Evolutionary conservation across 2,797 vertebrate species (phyloP).

Genomic region (Mionectes olivaceus): DNA sequence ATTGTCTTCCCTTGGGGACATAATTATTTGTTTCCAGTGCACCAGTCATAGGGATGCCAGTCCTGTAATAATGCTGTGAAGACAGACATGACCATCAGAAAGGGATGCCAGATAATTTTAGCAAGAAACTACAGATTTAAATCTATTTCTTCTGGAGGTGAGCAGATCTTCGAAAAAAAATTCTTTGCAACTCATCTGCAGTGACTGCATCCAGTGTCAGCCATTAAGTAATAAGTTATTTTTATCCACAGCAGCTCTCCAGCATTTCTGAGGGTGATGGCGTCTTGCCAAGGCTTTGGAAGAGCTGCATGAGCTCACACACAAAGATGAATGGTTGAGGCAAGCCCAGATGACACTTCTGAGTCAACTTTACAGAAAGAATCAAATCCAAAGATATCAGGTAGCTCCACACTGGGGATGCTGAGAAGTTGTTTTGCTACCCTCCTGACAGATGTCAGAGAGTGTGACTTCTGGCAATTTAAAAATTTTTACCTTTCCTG

Average conservation of each 20-base stretch:
- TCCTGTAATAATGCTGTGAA: not conserved
- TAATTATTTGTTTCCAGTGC: not conserved
- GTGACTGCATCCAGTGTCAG: not conserved
- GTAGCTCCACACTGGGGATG: not conserved
- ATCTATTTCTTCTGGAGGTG: not conserved
- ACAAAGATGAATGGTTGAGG: slow-evolving; percentile 26
- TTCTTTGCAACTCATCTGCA: not conserved
- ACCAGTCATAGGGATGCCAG: not conserved
- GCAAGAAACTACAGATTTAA: not conserved
- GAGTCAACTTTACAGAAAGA: not conserved
- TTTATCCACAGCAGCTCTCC: slow-evolving; percentile 32
- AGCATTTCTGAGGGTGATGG: slow-evolving; percentile 21
- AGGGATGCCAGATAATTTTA: not conserved
- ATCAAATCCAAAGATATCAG: not conserved
- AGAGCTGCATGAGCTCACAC: not conserved
- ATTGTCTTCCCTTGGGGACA: not conserved
- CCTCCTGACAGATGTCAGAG: not conserved
- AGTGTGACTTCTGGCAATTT: not conserved
- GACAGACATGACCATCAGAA: not conserved
- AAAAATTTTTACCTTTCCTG: not conserved
- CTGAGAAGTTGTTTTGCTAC: not conserved
- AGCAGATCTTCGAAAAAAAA: not conserved
- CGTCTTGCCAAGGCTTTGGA: not conserved
- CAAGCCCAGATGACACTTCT: not conserved
- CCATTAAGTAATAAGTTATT: slow-evolving; percentile 27